Conservation (phyloP, 2,797 vertebrate species). For the Cynodonichthys magdalenae region DNA sequence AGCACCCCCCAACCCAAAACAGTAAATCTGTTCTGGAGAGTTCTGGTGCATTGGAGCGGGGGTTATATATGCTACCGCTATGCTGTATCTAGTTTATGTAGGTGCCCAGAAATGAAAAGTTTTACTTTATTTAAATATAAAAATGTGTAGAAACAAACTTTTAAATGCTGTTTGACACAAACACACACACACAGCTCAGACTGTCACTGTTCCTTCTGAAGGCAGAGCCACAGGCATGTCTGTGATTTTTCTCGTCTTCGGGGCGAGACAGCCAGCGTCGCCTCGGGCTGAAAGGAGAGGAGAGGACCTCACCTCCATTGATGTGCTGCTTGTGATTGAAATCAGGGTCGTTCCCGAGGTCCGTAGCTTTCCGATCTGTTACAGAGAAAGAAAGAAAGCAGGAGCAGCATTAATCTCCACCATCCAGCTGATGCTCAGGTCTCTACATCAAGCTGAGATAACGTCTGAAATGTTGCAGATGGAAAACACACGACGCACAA, state of each 20-base stretch:
- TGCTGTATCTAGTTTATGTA: too few species aligned
- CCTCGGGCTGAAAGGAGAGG: conserved; percentile 36
- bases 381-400: conserved; percentile 46
- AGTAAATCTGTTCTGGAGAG: too few species aligned
- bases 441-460: conserved; percentile 28
- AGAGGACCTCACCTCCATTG: conserved; percentile 75
- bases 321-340: conserved; percentile 71
- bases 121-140: conserved; percentile 57
- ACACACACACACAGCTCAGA: conserved; percentile 11
- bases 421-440: conserved; percentile 25
- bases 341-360: conserved; percentile 77
- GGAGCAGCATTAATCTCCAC: conserved; percentile 39
- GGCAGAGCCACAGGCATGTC: conserved; percentile 46
- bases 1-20: too few species aligned
- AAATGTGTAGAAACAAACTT: conserved; percentile 13
- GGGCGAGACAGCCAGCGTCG: conserved; percentile 33
- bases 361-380: conserved; percentile 77
- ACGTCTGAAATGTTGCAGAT: conserved; percentile 34
- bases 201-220: conserved; percentile 49
- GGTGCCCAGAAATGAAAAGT: not conserved
- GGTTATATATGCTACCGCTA: too few species aligned
- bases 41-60: too few species aligned
- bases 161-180: conserved; percentile 8
- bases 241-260: conserved; percentile 32
- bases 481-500: conserved; percentile 30